phyloP scores from a whole-genome alignment of 1,140 invertebrate genomes.

The Trichogramma pretiosum region DNA sequence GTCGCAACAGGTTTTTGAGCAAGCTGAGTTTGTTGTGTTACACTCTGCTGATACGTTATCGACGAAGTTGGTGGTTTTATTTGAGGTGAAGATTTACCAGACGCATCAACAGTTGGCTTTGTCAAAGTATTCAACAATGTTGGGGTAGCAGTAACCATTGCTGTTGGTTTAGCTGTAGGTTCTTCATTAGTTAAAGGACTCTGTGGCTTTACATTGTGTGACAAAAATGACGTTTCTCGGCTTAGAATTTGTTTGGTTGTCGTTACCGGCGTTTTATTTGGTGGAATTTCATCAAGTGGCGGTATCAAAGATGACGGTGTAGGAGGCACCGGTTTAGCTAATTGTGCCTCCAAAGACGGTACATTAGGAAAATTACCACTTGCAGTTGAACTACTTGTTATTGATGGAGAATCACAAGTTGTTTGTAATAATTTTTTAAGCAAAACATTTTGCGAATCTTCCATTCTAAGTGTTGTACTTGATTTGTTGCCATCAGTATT shows the following conservation, averaged over 20 bases:
- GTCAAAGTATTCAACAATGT: conserved; percentile 17
- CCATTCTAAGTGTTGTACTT: conserved; percentile 41
- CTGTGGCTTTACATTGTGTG: conserved; percentile 35
- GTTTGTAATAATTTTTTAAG: conserved; percentile 83
- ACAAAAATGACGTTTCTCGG: conserved; percentile 50
- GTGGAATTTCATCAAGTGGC: conserved; percentile 34
- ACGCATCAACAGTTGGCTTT: conserved; percentile 18
- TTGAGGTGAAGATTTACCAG: conserved; percentile 3
- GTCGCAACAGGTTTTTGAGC: neutral
- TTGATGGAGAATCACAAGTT: conserved; percentile 51
- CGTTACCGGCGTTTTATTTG: conserved; percentile 24
- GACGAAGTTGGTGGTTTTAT: neutral
- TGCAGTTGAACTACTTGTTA: conserved; percentile 41
- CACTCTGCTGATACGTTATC: too few species aligned
- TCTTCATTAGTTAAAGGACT: conserved; percentile 45
- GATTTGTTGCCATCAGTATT: conserved; percentile 30
- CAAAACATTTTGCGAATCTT: conserved; percentile 81
- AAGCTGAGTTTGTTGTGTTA: too few species aligned
- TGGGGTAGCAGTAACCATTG: conserved; percentile 31
- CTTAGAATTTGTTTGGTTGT: conserved; percentile 37
- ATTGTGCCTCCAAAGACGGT: conserved; percentile 62
- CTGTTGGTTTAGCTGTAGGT: conserved; percentile 45
- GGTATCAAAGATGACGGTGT: conserved; percentile 45
- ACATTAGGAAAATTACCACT: conserved; percentile 58
- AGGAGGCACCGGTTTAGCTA: conserved; percentile 62